A percentile compares a stretch with the other conserved stretches of the same genome.
phyloP scores from a whole-genome alignment of 2,888 invertebrate species.

The Drosophila emarginata region DNA sequence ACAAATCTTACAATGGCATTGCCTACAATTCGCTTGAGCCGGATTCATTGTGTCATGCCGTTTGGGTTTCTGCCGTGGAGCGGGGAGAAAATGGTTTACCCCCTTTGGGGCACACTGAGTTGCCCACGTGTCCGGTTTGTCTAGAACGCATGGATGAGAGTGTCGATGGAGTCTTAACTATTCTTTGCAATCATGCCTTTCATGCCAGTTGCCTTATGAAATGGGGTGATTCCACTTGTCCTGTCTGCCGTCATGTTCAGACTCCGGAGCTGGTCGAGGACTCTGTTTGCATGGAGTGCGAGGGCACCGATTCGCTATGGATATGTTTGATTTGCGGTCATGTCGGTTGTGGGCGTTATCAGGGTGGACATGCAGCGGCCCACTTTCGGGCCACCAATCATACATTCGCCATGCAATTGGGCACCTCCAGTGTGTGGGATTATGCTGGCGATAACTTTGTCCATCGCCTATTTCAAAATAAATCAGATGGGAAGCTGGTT shows the following conservation, averaged over 20 bases:
- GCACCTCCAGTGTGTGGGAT: conserved; percentile 99
- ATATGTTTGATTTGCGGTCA: conserved; percentile 99
- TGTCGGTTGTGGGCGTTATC: conserved; percentile 97
- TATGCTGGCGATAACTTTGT: conserved; percentile 97
- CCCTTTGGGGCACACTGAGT: conserved; percentile 92
- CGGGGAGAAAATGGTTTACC: conserved; percentile 89
- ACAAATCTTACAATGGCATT: conserved; percentile 94
- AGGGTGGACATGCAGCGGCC: conserved; percentile 95
- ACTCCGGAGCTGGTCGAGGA: conserved; percentile 84
- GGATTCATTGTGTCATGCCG: conserved; percentile 94
- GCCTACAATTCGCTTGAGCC: conserved; percentile 97
- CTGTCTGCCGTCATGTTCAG: conserved; percentile 93
- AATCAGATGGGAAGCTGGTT: conserved; percentile 97
- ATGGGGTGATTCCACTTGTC: conserved; percentile 98
- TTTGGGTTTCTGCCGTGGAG: conserved; percentile 97
- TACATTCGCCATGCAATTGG: conserved; percentile 97
- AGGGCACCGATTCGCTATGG: conserved; percentile 92
- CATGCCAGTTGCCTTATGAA: conserved; percentile 97
- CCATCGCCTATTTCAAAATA: conserved; percentile 96
- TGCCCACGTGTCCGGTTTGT: conserved; percentile 95
- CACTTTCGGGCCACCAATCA: conserved; percentile 98
- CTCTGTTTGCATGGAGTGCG: conserved; percentile 85
- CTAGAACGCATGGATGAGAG: conserved; percentile 98
- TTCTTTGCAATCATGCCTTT: conserved; percentile 99
- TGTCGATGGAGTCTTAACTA: conserved; percentile 97